A percentile compares a stretch with the other conserved stretches of the same genome.
Evolutionary conservation across 1,140 invertebrate genomes (phyloP).

Genomic region (Odontomachus brunneus): DNA sequence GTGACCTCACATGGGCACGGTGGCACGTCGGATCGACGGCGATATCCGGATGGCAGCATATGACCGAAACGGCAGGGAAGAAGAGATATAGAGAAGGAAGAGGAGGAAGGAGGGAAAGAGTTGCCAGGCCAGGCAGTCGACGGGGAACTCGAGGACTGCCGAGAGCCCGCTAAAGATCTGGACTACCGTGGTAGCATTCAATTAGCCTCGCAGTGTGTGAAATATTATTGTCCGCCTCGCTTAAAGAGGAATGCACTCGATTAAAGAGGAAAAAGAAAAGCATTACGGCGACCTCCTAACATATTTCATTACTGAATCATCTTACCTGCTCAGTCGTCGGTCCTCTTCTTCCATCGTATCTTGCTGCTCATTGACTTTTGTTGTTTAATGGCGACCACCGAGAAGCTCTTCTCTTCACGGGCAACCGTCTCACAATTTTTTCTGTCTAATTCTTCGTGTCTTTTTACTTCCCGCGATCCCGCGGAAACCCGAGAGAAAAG

Average conservation of each 20-base stretch:
- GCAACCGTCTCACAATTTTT: slow-evolving; percentile 41
- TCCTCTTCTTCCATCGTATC: background rate
- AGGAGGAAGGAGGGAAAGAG: background rate
- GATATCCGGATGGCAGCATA: slow-evolving; percentile 26
- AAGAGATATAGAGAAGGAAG: background rate
- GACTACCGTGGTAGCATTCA: slow-evolving; percentile 85
- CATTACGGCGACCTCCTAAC: slow-evolving; percentile 75
- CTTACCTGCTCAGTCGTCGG: background rate
- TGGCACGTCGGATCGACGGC: slow-evolving; percentile 38
- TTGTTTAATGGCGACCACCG: slow-evolving; percentile 48
- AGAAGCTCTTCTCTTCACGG: slow-evolving; percentile 26
- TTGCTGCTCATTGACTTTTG: slow-evolving; percentile 8
- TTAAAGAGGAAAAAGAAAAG: slow-evolving; percentile 76
- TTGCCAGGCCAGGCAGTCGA: background rate
- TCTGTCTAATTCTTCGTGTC: slow-evolving; percentile 30
- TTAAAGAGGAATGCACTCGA: slow-evolving; percentile 75
- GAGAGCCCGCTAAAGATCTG: slow-evolving; percentile 71
- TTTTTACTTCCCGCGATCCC: slow-evolving; percentile 26
- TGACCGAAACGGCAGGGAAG: slow-evolving; percentile 5
- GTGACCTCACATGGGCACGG: slow-evolving; percentile 49
- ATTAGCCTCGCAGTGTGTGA: slow-evolving; percentile 84
- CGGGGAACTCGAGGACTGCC: slow-evolving; percentile 58
- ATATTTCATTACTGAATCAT: slow-evolving; percentile 78
- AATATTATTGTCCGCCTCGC: slow-evolving; percentile 81
- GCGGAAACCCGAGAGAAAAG: slow-evolving; percentile 11